Percentiles rank a stretch among this genome's conserved stretches.
phyloP scores from a whole-genome alignment of 2,113 vertebrate species.

The Oophaga pumilio region DNA sequence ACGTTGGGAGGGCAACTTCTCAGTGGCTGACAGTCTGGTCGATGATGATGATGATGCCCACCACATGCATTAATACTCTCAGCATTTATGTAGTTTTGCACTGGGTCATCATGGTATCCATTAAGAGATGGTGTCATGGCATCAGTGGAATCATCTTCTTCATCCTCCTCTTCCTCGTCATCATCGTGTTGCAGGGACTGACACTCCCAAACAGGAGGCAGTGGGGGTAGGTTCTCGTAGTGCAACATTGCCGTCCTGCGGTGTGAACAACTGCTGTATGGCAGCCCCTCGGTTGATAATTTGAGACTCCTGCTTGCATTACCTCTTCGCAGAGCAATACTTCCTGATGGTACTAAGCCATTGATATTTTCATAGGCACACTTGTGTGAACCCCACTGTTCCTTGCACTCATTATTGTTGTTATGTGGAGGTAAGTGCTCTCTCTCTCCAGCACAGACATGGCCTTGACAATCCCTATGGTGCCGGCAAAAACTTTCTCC shows the following conservation, averaged over 20 bases:
- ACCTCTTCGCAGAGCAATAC: constrained; percentile 60
- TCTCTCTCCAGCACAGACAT: constrained; percentile 67
- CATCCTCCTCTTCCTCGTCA: constrained; percentile 76
- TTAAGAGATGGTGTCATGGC: constrained; percentile 81
- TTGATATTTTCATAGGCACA: constrained; percentile 91
- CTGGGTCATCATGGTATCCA: constrained; percentile 83
- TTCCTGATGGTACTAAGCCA: constrained; percentile 69
- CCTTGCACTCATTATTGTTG: constrained; percentile 78
- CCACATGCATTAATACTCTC: constrained; percentile 69
- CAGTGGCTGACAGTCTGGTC: constrained; percentile 68
- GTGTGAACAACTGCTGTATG: constrained; percentile 70
- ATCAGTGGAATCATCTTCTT: constrained; percentile 70
- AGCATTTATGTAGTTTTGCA: constrained; percentile 84
- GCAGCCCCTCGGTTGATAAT: constrained; percentile 68
- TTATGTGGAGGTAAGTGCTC: constrained; percentile 67
- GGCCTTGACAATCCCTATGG: constrained; percentile 34
- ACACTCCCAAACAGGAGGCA: constrained; percentile 94
- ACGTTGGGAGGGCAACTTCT: constrained; percentile 69
- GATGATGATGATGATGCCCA: constrained; percentile 66
- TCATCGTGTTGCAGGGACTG: constrained; percentile 78
- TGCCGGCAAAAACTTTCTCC: constrained; percentile 69
- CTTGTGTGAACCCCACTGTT: constrained; percentile 78
- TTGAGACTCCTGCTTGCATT: constrained; percentile 71
- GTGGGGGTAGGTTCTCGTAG: constrained; percentile 94
- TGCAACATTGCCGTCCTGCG: constrained; percentile 87